Percentiles rank a stretch among this genome's conserved stretches.
Evolutionary conservation across 1,140 invertebrate species (phyloP).

Genomic region (Drosophila dunni): DNA sequence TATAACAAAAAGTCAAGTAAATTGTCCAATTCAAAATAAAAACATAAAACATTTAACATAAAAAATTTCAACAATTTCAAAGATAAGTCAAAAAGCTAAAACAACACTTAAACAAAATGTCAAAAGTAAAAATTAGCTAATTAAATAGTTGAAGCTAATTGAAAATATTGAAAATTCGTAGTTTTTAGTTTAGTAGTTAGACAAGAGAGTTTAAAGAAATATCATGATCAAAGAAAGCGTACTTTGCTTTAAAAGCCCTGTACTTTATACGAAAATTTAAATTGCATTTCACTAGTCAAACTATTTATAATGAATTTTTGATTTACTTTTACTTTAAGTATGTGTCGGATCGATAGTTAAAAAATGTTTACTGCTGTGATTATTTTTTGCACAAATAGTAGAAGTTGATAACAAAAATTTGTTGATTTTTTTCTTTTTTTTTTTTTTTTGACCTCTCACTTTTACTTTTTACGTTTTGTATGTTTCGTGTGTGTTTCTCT

Average conservation of each 20-base stretch:
- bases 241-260: slow-evolving; percentile 58
- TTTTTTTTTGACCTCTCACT: slow-evolving; percentile 50
- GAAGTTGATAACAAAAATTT: slow-evolving; percentile 22
- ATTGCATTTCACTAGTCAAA: slow-evolving; percentile 14
- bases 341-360: slow-evolving; percentile 35
- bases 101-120: slow-evolving; percentile 44
- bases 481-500: slow-evolving; percentile 57
- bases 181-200: slow-evolving; percentile 62
- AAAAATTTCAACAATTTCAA: slow-evolving; percentile 20
- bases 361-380: slow-evolving; percentile 16
- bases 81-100: slow-evolving; percentile 46
- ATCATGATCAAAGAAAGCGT: slow-evolving; percentile 59
- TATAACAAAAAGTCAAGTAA: slow-evolving; percentile 1
- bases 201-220: slow-evolving; percentile 64
- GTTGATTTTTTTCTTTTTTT: slow-evolving; percentile 47
- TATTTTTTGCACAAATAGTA: slow-evolving; percentile 17
- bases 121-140: slow-evolving; percentile 46
- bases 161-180: slow-evolving; percentile 41
- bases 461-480: slow-evolving; percentile 43
- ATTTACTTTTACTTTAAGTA: slow-evolving; percentile 57
- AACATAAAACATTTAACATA: slow-evolving; percentile 29
- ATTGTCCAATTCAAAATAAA: slow-evolving; percentile 13
- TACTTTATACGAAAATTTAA: slow-evolving; percentile 19
- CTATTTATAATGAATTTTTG: background rate
- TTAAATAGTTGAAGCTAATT: slow-evolving; percentile 67